phyloP scores from a whole-genome alignment of 1,140 invertebrate species.

The Philotrypesis tridentata region DNA sequence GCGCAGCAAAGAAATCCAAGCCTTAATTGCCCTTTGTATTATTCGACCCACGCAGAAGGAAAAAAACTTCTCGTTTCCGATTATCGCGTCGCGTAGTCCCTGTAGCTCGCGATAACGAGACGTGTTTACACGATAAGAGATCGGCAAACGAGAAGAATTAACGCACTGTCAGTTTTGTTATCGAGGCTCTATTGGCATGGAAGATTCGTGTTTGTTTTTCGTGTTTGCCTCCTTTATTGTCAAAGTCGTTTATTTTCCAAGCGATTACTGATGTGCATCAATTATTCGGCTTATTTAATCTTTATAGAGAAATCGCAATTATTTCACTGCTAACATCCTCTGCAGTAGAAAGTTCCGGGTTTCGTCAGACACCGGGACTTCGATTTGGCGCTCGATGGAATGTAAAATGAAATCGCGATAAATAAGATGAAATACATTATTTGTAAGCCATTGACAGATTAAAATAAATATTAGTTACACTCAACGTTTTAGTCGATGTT shows the following conservation, averaged over 20 bases:
- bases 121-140: not conserved
- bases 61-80: not conserved
- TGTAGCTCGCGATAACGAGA: not conserved
- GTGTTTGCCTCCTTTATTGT: not conserved
- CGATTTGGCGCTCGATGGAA: too few species aligned
- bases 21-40: not conserved
- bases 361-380: too few species aligned
- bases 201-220: not conserved
- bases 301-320: too few species aligned
- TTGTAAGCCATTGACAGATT: too few species aligned
- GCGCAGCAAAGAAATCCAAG: not conserved
- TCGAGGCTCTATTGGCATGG: not conserved
- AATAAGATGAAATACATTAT: too few species aligned
- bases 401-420: too few species aligned
- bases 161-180: not conserved
- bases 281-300: too few species aligned
- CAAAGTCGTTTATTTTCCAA: not conserved
- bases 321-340: too few species aligned
- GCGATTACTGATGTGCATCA: not conserved
- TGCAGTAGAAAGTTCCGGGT: too few species aligned
- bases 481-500: too few species aligned
- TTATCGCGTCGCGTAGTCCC: not conserved
- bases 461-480: too few species aligned
- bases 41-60: not conserved
- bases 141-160: not conserved